Evolutionary conservation across 1,140 invertebrate genomes (phyloP), one percentile per base, ranked within the genome.

Genomic region (Gryllus bimaculatus): DNA sequence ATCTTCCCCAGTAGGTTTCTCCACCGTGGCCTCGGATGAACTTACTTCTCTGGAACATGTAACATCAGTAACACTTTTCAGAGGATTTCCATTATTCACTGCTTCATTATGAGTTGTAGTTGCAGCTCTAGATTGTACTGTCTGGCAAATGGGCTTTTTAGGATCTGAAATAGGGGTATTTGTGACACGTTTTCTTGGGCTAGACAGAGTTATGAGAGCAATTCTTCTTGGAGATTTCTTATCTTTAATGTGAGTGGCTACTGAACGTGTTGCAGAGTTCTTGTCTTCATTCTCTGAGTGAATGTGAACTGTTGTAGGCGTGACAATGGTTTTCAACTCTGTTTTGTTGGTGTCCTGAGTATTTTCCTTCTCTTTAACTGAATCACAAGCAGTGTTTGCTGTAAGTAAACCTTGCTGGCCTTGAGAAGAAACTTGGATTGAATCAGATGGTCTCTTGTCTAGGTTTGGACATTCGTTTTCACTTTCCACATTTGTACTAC

Each of bases 201-300:
- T 76, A 47, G 75, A 76, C 15, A 76, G 48, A n/a, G 48, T 26
- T 15, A 76, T 18, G 39, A 47, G 75, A 47, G n/a, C 48, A 47
- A 76, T 76, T 76, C 75, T 76, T 39, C 75, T 76, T 47, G 39
- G 75, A 76, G 39, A 47, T 13, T 76, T 76, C 21, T 47, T 18
- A 47, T 76, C 26, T 21, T 21, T 47, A 47, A 18, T 18, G 18
- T 8, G 8, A 76, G 26, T 47, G 8, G 18, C 8, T 2, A 39
- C 5, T 39, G 26, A 39, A 39, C 26, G 5, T 39, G 1, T 39
- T 39, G 26, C 26, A 39, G 26, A 39, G 26, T 39, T 39, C 26
- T 39, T 39, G 26, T 39, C 26, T 39, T 39, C 26, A 39, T 39
- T 39, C 26, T 39, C 26, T 2, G 26, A 39, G 26, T 5, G 26